Evolutionary conservation across 2,888 invertebrate species (phyloP).

Genomic region (Sinodicranocentrus sp.): DNA sequence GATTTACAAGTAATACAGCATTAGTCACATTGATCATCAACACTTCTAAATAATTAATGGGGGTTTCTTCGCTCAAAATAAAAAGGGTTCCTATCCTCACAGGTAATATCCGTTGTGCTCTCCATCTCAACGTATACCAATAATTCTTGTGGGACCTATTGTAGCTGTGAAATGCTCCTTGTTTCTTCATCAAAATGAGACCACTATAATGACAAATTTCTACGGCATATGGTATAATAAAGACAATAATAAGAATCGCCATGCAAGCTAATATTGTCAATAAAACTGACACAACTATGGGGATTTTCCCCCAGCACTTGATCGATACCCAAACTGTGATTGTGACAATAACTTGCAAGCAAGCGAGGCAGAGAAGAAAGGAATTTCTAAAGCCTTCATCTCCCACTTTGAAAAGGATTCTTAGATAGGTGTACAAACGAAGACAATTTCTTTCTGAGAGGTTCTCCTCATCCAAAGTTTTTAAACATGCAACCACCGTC

Average conservation of each 20-base stretch:
- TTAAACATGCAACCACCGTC: not conserved
- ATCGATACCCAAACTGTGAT: not conserved
- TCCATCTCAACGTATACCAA: not conserved
- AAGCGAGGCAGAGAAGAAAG: not conserved
- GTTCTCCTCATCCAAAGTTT: not conserved
- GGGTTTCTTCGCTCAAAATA: not conserved
- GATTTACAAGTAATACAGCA: not conserved
- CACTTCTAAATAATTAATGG: not conserved
- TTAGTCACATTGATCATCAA: not conserved
- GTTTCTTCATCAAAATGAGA: not conserved
- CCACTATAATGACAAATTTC: constrained; percentile 8
- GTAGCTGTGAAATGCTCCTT: not conserved
- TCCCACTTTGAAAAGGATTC: constrained; percentile 12
- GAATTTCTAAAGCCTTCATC: constrained; percentile 3
- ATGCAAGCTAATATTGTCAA: not conserved
- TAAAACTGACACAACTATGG: constrained; percentile 11
- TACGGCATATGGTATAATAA: not conserved
- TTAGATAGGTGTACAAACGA: not conserved
- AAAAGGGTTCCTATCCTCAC: constrained; percentile 1
- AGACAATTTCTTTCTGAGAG: not conserved
- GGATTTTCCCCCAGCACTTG: constrained; percentile 15
- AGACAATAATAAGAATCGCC: not conserved
- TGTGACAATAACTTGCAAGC: not conserved
- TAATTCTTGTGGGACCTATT: not conserved
- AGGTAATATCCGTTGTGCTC: not conserved